Evolutionary conservation across 2,888 invertebrate genomes (phyloP), one percentile per base, ranked within the genome.

Genomic region (Pasiphila rectangulata): DNA sequence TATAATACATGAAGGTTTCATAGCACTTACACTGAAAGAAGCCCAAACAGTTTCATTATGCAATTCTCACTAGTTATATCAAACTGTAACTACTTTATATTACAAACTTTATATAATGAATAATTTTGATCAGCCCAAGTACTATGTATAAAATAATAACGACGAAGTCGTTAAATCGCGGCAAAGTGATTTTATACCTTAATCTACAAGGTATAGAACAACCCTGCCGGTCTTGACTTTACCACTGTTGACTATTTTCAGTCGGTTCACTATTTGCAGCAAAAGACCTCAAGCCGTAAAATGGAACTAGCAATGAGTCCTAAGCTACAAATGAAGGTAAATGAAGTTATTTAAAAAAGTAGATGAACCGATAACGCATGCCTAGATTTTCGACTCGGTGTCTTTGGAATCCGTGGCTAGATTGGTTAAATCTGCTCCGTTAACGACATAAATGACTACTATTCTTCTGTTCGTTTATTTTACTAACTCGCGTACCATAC

Each of bases 81-180:
- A 62, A 49, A 61, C 46, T 53, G 56, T 59, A 57, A 59, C 46
- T 54, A 60, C 46, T 53, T 59, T 63, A 57, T 52, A 57, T 57
- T 51, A 54, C 51, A 42, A 27, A 51, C 36, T 47, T 45, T 50
- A 54, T 51, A 54, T n/a, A n/a, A n/a, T 61, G 40, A 49, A 59
- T 51, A 68, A 70, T 72, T 71, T 69, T 57, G 64, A 57, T 68
- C 65, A 73, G 67, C 51, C 64, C 57, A 66, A 73, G 69, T 68
- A 68, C 69, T 70, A 72, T 68, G 63, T 69, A 41, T 44, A 46
- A 55, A 47, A 39, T 43, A 50, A 47, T 35, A 20, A 21, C 36
- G 40, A 37, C 41, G 10, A 32, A 32, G 32, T 39, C 38, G 46
- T 47, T 43, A 30, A 40, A 46, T 44, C n/a, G n/a, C n/a, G n/a